Evolutionary conservation across 2,113 vertebrate species (phyloP).

Genomic region (Corythaixoides concolor): DNA sequence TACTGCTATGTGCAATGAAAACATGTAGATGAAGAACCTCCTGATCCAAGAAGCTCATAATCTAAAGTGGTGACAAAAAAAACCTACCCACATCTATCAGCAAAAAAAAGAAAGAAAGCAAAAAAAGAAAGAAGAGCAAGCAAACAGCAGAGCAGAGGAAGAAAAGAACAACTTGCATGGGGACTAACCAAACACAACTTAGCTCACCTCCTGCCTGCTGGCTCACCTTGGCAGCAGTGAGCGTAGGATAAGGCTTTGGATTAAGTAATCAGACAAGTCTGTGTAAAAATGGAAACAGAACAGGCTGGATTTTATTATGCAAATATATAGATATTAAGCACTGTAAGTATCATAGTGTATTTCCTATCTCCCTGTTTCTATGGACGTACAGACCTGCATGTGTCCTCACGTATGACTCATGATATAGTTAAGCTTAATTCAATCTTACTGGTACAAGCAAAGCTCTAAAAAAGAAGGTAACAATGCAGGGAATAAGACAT

Average conservation of each 20-base stretch:
- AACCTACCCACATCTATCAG: rapidly evolving
- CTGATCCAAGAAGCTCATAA: neutral
- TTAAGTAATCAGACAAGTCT: neutral
- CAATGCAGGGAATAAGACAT: neutral
- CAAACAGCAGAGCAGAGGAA: neutral
- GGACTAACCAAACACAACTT: neutral
- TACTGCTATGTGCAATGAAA: neutral
- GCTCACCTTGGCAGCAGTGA: rapidly evolving
- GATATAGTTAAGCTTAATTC: neutral
- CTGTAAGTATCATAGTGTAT: neutral
- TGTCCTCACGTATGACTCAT: neutral
- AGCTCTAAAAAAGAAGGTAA: neutral
- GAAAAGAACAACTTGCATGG: neutral
- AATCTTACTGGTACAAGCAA: neutral
- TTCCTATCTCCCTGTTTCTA: neutral
- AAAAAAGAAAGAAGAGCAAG: neutral
- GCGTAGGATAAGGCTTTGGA: neutral
- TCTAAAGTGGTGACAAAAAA: neutral
- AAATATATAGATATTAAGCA: neutral
- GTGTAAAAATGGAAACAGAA: slow-evolving; percentile 10
- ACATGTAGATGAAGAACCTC: neutral
- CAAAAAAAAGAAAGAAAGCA: neutral
- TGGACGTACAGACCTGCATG: neutral
- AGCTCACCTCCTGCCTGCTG: neutral
- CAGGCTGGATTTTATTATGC: neutral